Evolutionary conservation across 2,113 vertebrate species (phyloP).

Genomic region (Tiliqua scincoides): DNA sequence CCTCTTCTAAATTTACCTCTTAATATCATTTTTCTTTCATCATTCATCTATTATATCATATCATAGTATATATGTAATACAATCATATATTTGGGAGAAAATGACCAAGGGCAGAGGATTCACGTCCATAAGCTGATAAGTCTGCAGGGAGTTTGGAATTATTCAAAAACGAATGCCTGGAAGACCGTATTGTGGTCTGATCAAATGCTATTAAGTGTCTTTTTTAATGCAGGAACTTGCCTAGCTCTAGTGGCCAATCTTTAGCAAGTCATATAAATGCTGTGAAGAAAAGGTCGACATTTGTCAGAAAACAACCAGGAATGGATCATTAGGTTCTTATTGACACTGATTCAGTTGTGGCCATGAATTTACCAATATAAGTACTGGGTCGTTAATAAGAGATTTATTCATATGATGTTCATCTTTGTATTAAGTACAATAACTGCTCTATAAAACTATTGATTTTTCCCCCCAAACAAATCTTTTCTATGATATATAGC

Average conservation of each 20-base stretch:
- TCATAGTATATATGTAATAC: no score
- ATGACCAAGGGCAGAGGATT: no score
- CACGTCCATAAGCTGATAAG: no score
- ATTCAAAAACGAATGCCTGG: no score
- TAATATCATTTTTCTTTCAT: no score
- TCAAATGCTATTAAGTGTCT: no score
- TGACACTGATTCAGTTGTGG: neutral
- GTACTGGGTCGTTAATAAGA: conserved; percentile 4
- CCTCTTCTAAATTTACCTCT: no score
- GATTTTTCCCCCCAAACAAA: conserved; percentile 29
- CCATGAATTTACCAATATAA: neutral
- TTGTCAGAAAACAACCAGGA: neutral
- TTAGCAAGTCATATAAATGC: neutral
- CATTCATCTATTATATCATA: no score
- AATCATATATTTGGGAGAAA: no score
- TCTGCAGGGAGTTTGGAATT: no score
- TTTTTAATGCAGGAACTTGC: neutral
- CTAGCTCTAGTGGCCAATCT: neutral
- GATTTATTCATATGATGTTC: neutral
- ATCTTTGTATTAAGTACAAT: conserved; percentile 17
- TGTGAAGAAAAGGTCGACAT: conserved; percentile 24
- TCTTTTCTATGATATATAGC: neutral
- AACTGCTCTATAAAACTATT: neutral
- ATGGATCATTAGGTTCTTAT: neutral
- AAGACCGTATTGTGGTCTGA: no score